Evolutionary conservation across 1,140 invertebrate species (phyloP), one percentile per base, ranked within the genome.

Genomic region (Berghia stephanieae): DNA sequence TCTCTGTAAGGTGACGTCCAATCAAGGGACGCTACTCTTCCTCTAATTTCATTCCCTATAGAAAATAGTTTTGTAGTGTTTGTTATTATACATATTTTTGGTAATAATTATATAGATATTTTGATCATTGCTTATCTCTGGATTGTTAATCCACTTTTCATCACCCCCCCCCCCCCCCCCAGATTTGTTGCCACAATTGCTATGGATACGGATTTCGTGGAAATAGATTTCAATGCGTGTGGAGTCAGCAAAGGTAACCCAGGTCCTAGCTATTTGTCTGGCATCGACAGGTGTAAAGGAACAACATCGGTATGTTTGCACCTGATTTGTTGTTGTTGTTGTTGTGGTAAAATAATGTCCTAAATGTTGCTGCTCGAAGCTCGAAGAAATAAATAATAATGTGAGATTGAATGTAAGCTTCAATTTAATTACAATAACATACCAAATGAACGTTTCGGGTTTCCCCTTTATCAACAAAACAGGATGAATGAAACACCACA

Each of bases 191-290:
- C 78, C 27, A 80, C 83, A 0, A 43, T 80, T 21, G 77, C 80
- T 1, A 86, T 83, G 80, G 85, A 86, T 63, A 84, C 80, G 24
- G 78, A 83, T 60, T 82, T 83, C 55, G 74, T 80, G 13, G 70
- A 81, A 68, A 77, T 86, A 34, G 83, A 85, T 49, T 84, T 83
- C 77, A 86, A 86, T 63, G 75, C 83, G 0, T 86, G 85, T 63
- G 78, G 78, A 13, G 74, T 82, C 6, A 81, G 82, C 69, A 78
- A 77, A 16, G 85, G 85, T 2, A 86, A 86, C 71, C 83, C 85
- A 0, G 85, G 83, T 4, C 85, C 85, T 16, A 85, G 81, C 38
- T 83, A 80, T 52, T 55, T 86, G 38, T 81, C 85, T 3, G 85
- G 85, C 4, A 77, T 84, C 43, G 55, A 79, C 18, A 79, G 80